A percentile compares a stretch with the other conserved stretches of the same genome.
Conservation (phyloP, 2,797 vertebrate genomes). For the Morus bassanus region DNA sequence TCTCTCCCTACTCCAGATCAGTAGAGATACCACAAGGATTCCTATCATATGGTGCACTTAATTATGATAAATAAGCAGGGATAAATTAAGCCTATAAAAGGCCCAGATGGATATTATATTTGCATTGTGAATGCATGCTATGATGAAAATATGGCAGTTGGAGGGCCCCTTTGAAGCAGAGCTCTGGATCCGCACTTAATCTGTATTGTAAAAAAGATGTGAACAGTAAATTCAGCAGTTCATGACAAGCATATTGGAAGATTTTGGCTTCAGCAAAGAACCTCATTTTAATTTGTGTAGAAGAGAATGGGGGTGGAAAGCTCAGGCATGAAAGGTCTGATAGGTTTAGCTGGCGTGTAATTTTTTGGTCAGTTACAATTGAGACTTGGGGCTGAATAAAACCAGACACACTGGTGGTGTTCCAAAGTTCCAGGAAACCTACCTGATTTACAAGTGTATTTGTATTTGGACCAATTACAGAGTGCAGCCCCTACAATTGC, state of each 20-base stretch:
- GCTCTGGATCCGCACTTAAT: conserved; percentile 34
- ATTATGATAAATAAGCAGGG: conserved; percentile 52
- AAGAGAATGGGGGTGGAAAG: background rate
- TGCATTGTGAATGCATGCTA: conserved; percentile 32
- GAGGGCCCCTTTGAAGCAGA: conserved; percentile 40
- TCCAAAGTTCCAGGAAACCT: conserved; percentile 10
- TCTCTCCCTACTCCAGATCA: conserved; percentile 57
- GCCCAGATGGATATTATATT: conserved; percentile 43
- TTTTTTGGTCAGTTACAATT: background rate
- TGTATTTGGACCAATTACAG: background rate
- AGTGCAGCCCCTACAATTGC: background rate
- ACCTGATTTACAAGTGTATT: conserved; percentile 10
- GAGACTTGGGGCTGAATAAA: background rate
- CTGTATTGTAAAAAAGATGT: conserved; percentile 34
- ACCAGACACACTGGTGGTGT: background rate
- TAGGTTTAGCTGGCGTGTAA: background rate
- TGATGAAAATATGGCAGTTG: conserved; percentile 28
- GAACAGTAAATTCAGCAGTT: conserved; percentile 51
- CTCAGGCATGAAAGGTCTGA: background rate
- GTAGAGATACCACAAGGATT: conserved; percentile 50
- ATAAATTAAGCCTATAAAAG: conserved; percentile 44
- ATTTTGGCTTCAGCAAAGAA: background rate
- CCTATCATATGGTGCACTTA: conserved; percentile 34
- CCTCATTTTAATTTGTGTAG: background rate
- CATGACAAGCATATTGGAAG: conserved; percentile 10